Conservation (phyloP, 2,113 vertebrate genomes). For the Actenoides hombroni region DNA sequence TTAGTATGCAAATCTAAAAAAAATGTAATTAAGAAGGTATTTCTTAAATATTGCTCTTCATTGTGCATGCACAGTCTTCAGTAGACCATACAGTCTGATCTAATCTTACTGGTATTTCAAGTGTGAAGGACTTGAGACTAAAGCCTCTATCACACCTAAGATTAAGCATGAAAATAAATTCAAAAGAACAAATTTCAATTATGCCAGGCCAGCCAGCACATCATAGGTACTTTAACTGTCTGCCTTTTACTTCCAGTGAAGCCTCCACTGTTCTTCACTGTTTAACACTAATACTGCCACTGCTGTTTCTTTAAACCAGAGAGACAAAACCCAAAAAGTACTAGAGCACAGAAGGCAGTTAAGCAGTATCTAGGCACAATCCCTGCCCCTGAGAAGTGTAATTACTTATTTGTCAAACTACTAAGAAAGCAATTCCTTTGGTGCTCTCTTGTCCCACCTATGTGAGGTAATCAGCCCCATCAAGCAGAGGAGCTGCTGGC, state of each 20-base stretch:
- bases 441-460: not conserved
- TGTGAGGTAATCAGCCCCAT: not conserved
- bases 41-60: not conserved
- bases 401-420: not conserved
- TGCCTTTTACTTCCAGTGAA: not conserved
- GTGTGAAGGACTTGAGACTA: not conserved
- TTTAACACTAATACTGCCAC: not conserved
- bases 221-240: not conserved
- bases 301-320: not conserved
- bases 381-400: fast-evolving
- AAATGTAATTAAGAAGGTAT: not conserved
- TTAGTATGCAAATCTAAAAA: not conserved
- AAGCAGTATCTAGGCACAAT: not conserved
- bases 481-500: not conserved
- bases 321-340: not conserved
- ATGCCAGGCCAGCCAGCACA: not conserved
- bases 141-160: not conserved
- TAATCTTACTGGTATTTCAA: not conserved
- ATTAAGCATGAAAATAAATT: not conserved
- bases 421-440: not conserved
- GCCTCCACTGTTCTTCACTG: not conserved
- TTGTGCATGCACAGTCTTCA: not conserved
- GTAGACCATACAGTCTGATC: not conserved
- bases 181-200: not conserved
- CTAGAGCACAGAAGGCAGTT: not conserved